Percentiles rank a stretch among this genome's conserved stretches.
phyloP scores from a whole-genome alignment of 2,888 invertebrate genomes.

The Cremastinae sp. region DNA sequence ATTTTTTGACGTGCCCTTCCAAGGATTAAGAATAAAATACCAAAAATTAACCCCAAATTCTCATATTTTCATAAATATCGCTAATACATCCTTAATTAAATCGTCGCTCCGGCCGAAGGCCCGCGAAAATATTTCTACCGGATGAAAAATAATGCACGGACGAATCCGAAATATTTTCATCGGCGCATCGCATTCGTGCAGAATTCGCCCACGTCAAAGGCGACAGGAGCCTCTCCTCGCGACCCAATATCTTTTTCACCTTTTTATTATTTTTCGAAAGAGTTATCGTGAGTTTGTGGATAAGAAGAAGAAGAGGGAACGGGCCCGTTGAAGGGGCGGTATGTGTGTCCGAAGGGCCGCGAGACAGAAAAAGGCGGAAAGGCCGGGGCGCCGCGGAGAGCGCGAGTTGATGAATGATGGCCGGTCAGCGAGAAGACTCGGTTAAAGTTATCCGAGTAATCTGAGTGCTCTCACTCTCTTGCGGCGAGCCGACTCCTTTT shows the following conservation, averaged over 20 bases:
- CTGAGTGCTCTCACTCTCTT: constrained; percentile 75
- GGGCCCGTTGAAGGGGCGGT: constrained; percentile 37
- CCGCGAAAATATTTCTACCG: too few species aligned
- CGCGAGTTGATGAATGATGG: constrained; percentile 78
- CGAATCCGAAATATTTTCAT: too few species aligned
- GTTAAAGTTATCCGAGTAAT: constrained; percentile 79
- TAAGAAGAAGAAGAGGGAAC: constrained; percentile 21
- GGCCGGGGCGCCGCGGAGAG: constrained; percentile 46
- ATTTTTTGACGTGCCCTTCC: too few species aligned
- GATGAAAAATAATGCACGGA: too few species aligned
- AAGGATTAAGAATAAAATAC: too few species aligned
- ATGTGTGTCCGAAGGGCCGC: constrained; percentile 29
- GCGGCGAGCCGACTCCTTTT: constrained; percentile 58
- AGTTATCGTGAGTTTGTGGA: constrained; percentile 29
- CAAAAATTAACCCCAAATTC: too few species aligned
- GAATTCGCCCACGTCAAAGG: too few species aligned
- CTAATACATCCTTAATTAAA: too few species aligned
- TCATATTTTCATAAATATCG: too few species aligned
- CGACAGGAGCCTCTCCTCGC: too few species aligned
- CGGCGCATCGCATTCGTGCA: too few species aligned
- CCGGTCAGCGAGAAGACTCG: constrained; percentile 74
- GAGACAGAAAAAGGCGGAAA: constrained; percentile 22
- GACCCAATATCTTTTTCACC: background rate
- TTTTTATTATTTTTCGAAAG: background rate
- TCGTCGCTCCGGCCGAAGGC: too few species aligned